Evolutionary conservation across 2,888 invertebrate genomes (phyloP).

Genomic region (Parnassius apollo): DNA sequence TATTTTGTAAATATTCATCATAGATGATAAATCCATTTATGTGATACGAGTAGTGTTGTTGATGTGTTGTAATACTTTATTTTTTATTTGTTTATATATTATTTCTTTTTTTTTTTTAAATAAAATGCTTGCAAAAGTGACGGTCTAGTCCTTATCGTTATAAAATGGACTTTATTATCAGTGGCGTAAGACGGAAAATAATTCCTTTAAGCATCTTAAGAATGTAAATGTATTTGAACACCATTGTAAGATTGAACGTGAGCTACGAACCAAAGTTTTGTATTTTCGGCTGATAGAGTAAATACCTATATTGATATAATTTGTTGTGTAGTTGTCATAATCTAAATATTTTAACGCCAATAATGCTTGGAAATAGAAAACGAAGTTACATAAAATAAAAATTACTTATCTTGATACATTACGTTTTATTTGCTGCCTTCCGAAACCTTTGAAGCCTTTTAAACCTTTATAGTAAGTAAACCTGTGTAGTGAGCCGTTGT

Average conservation of each 20-base stretch:
- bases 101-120: slow-evolving; percentile 39
- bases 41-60: slow-evolving; percentile 53
- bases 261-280: slow-evolving; percentile 79
- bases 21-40: slow-evolving; percentile 65
- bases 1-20: slow-evolving; percentile 68
- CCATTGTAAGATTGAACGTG: slow-evolving; percentile 44
- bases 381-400: slow-evolving; percentile 72
- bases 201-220: background rate
- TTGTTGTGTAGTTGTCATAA: slow-evolving; percentile 64
- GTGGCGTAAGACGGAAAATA: slow-evolving; percentile 16
- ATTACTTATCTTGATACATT: slow-evolving; percentile 55
- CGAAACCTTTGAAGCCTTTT: background rate
- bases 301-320: slow-evolving; percentile 44
- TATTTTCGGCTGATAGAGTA: slow-evolving; percentile 68
- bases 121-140: slow-evolving; percentile 53
- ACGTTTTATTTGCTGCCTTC: slow-evolving; percentile 24
- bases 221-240: slow-evolving; percentile 20
- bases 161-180: slow-evolving; percentile 42
- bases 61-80: slow-evolving; percentile 45
- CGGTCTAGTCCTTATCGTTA: slow-evolving; percentile 62
- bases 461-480: no score
- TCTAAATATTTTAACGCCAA: slow-evolving; percentile 61
- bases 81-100: slow-evolving; percentile 35
- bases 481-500: no score
- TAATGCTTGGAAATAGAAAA: slow-evolving; percentile 67